Evolutionary conservation across 2,888 invertebrate genomes (phyloP).

Genomic region (Cordilura impudica): DNA sequence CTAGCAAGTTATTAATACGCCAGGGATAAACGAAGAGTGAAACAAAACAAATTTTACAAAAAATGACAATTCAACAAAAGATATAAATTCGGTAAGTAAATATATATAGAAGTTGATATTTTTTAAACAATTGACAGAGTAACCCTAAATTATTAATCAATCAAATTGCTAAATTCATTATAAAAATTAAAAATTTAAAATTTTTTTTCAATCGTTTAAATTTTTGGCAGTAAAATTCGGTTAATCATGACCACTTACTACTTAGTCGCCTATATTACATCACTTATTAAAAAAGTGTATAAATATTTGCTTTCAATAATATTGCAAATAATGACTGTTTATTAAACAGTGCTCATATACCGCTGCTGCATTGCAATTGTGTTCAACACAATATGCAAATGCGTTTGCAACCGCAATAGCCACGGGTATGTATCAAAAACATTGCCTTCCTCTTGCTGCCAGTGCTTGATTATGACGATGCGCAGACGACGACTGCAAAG

Average conservation of each 20-base stretch:
- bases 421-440: neutral
- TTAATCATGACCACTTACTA: neutral
- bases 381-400: slow-evolving; percentile 33
- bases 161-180: neutral
- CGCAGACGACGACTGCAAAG: slow-evolving; percentile 8
- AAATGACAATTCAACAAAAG: neutral
- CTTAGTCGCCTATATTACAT: neutral
- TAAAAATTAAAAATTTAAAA: no score
- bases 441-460: neutral
- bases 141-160: neutral
- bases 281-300: neutral
- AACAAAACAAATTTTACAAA: neutral
- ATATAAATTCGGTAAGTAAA: neutral
- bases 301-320: neutral
- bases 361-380: neutral
- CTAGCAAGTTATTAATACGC: slow-evolving; percentile 4
- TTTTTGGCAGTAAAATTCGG: neutral
- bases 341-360: neutral
- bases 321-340: neutral
- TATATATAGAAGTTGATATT: neutral
- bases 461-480: neutral
- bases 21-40: neutral
- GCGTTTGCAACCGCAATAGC: neutral
- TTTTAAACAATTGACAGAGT: neutral
- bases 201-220: neutral